A percentile compares a stretch with the other conserved stretches of the same genome.
Evolutionary conservation across 2,113 vertebrate species (phyloP).

Genomic region (Lamprotornis superbus): DNA sequence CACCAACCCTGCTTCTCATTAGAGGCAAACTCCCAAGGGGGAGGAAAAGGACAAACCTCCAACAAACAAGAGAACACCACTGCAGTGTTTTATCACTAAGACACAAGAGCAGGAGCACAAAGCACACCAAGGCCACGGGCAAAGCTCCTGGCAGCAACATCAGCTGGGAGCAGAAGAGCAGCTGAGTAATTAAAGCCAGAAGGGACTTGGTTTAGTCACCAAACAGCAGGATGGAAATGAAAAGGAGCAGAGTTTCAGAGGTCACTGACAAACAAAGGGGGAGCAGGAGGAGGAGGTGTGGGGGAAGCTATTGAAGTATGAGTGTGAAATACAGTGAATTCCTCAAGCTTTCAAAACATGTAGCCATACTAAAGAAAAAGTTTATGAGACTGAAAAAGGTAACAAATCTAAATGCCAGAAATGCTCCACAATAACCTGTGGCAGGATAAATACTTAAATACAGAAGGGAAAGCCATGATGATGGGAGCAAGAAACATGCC

Average conservation of each 20-base stretch:
- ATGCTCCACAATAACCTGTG: neutral
- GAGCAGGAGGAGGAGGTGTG: neutral
- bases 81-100: accelerated
- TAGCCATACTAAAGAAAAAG: neutral
- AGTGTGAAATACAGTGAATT: neutral
- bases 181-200: slow-evolving; percentile 32
- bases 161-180: neutral
- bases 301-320: neutral
- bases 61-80: neutral
- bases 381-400: neutral
- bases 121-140: accelerated
- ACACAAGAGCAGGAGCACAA: neutral
- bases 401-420: neutral
- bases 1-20: neutral
- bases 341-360: neutral
- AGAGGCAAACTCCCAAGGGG: neutral
- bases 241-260: neutral
- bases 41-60: neutral
- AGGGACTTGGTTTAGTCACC: neutral
- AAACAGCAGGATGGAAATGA: neutral
- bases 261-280: neutral
- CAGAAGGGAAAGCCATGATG: neutral
- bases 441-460: neutral
- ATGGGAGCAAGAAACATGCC: neutral
- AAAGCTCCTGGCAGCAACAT: neutral